phyloP scores from a whole-genome alignment of 37 sponge, comb jelly and placozoan genomes.

The Axinella damicornis region DNA sequence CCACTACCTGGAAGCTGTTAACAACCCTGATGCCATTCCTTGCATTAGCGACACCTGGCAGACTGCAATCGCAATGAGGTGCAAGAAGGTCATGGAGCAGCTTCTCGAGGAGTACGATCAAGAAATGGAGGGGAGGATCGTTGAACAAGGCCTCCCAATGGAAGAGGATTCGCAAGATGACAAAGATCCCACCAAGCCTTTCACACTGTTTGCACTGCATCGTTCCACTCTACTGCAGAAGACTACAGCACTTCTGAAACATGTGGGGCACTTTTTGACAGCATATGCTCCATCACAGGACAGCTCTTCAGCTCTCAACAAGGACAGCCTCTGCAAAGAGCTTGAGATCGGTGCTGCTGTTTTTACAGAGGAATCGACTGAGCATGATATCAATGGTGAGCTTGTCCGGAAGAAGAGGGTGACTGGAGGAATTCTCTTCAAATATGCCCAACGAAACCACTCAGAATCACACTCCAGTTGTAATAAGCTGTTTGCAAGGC shows the following conservation, averaged over 20 bases:
- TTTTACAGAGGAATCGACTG: not conserved
- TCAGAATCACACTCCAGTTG: not conserved
- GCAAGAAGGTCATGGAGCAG: not conserved
- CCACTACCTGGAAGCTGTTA: constrained; percentile 43
- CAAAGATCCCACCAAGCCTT: not conserved
- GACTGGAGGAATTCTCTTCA: constrained; percentile 22
- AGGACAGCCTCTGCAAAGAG: not conserved
- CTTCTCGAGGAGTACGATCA: constrained; percentile 25
- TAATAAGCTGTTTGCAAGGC: constrained; percentile 9
- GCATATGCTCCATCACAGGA: no score
- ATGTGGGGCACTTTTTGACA: constrained; percentile 5
- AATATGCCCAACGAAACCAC: constrained; percentile 22
- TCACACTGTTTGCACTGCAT: constrained; percentile 36
- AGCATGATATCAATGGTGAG: not conserved
- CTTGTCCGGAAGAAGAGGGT: not conserved
- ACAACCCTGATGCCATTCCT: constrained; percentile 41
- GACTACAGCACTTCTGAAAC: not conserved
- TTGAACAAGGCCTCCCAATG: constrained; percentile 12
- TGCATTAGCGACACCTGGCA: constrained; percentile 36
- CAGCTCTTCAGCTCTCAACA: not conserved
- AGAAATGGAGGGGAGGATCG: constrained; percentile 6
- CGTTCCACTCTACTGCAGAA: not conserved
- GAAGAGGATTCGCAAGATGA: constrained; percentile 1
- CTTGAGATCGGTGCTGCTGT: not conserved
- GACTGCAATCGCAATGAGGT: not conserved